Evolutionary conservation across 1,140 invertebrate genomes (phyloP), one percentile per base, ranked within the genome.

Genomic region (Bombus polaris): DNA sequence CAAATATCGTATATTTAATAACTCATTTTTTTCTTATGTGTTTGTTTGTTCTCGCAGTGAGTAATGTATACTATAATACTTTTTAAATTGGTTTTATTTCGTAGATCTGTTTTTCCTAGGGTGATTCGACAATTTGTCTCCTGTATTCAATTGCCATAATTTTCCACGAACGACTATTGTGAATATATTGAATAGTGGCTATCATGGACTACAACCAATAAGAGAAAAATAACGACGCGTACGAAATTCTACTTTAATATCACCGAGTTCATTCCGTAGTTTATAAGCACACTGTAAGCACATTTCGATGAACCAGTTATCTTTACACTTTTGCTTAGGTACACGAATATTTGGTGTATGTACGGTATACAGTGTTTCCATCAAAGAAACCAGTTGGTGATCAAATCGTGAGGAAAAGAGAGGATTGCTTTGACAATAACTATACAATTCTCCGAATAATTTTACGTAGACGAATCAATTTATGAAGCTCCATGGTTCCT

Each of bases 381-480:
- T 53, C 18, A 53, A 8, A 66, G 59, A 37, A 35, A n/a, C 15
- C 47, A 59, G n/a, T 8, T 35, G 25, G 13, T 9, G n/a, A 68
- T 8, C n/a, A 32, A 18, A 32, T 77, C 12, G 18, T 22, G 28
- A 66, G 37, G n/a, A 47, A 76, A 71, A 71, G 3, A 18, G 13
- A 42, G 25, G 10, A 37, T 47, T 44, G 44, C 8, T 79, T 86
- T 81, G 75, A 87, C 86, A 87, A 86, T 87, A 87, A 81, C 81
- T 22, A 8, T 22, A 72, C 59, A 47, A 65, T 62, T 62, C 62
- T n/a, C 59, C 80, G 59, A 77, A 83, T 88, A 85, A 89, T 86
- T 86, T 83, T 47, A 86, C 83, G 65, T 59, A 35, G 59, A 88
- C 83, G 86, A 89, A 86, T 89, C 88, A 88, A 88, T 89, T 66